A percentile compares a stretch with the other conserved stretches of the same genome.
These are phyloP conservation scores for Carapus acus DNA, from an alignment of 2,797 vertebrate species.

Conservation along the genomic window DNA sequence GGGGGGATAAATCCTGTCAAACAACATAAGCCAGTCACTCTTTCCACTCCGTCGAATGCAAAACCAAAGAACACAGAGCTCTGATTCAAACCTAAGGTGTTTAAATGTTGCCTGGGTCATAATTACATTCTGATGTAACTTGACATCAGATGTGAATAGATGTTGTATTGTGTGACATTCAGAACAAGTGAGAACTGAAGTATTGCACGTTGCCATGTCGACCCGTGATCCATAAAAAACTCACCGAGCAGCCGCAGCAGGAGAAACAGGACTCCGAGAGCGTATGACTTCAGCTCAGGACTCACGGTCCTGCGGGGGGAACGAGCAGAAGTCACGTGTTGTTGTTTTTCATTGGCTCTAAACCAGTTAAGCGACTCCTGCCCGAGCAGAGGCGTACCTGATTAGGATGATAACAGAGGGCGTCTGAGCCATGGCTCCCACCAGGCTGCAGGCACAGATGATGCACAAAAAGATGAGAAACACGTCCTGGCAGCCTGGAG, in stretches of 20 bases:
- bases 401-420: conserved; percentile 97
- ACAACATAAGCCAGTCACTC: conserved; percentile 10
- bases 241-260: conserved; percentile 90
- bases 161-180: no score
- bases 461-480: conserved; percentile 97
- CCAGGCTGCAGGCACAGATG: conserved; percentile 96
- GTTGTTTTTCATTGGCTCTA: background rate
- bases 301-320: conserved; percentile 82
- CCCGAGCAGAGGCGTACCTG: conserved; percentile 71
- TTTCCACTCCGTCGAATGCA: no score
- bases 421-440: conserved; percentile 97
- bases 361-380: background rate
- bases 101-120: no score
- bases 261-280: conserved; percentile 93
- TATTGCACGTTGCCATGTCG: no score
- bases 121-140: no score
- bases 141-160: no score
- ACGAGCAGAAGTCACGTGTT: background rate
- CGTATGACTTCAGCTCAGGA: conserved; percentile 96
- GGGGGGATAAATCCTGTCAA: conserved; percentile 93
- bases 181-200: no score
- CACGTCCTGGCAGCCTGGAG: conserved; percentile 85
- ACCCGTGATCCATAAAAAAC: conserved; percentile 25
- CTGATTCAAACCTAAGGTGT: no score
- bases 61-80: no score